These are phyloP conservation scores for Spermophilus dauricus DNA, from an alignment of 2,113 vertebrate species.

Conservation along the genomic window DNA sequence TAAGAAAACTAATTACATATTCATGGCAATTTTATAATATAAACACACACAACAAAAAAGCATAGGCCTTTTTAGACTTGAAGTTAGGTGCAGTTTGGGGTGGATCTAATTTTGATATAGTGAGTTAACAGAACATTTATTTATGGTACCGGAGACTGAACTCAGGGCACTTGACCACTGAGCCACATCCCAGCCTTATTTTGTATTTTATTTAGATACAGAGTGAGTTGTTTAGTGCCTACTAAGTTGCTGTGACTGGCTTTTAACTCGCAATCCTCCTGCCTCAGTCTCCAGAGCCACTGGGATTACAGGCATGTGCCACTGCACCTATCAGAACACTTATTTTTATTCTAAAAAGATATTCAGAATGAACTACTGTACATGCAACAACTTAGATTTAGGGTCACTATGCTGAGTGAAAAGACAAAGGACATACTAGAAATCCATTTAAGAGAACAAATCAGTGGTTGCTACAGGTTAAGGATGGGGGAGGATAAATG, in stretches of 20 bases:
- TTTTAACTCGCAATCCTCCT: too few species aligned
- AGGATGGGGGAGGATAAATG: neutral
- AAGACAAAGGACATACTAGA: neutral
- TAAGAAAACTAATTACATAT: neutral
- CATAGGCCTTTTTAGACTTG: neutral
- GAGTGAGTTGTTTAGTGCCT: too few species aligned
- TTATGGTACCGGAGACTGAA: too few species aligned
- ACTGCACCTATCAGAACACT: neutral
- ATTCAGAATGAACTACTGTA: neutral
- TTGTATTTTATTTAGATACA: too few species aligned
- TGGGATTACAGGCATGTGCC: too few species aligned
- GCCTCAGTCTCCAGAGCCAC: too few species aligned
- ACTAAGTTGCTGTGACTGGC: too few species aligned
- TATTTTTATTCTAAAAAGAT: conserved; percentile 29
- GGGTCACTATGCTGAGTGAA: neutral
- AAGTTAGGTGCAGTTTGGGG: neutral
- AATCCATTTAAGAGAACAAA: neutral
- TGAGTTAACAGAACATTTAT: neutral
- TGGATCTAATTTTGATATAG: neutral
- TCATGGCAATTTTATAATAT: neutral
- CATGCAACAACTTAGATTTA: neutral
- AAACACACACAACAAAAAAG: neutral
- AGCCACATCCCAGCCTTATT: too few species aligned
- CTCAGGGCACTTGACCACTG: too few species aligned
- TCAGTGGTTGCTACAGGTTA: neutral